Conservation (phyloP, 2,888 invertebrate genomes). For the Ethmia dodecea region DNA sequence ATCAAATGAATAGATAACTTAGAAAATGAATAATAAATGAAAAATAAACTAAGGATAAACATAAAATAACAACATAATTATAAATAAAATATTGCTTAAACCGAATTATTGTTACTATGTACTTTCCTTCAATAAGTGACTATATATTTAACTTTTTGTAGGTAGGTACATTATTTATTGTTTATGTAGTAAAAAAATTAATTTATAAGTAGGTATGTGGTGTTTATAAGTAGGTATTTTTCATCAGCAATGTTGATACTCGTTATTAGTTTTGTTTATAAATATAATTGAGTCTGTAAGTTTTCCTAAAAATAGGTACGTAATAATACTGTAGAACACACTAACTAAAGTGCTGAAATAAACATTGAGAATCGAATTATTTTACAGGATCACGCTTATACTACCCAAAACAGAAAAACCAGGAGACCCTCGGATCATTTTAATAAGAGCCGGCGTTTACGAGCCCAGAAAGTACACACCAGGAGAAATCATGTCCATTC, state of each 20-base stretch:
- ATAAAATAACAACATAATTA: no score
- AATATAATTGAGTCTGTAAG: no score
- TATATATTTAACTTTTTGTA: not conserved
- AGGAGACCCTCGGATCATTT: conserved; percentile 50
- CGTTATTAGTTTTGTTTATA: no score
- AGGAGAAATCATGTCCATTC: not conserved
- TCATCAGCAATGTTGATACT: not conserved
- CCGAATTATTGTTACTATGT: no score
- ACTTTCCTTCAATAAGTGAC: not conserved
- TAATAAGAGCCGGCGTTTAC: conserved; percentile 61
- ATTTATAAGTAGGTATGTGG: not conserved
- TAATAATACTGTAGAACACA: not conserved
- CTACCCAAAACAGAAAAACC: conserved; percentile 27
- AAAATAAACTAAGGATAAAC: no score
- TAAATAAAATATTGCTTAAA: no score
- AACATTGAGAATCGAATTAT: not conserved
- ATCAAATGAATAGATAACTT: no score
- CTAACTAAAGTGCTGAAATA: not conserved
- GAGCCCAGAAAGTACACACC: conserved; percentile 37
- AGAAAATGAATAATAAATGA: no score
- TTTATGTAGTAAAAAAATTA: not conserved
- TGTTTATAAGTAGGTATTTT: not conserved
- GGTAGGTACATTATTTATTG: not conserved
- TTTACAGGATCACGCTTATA: conserved; percentile 20
- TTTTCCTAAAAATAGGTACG: no score